A percentile compares a stretch with the other conserved stretches of the same genome.
phyloP scores from a whole-genome alignment of 2,888 invertebrate species.

The Ernsta delagoae region DNA sequence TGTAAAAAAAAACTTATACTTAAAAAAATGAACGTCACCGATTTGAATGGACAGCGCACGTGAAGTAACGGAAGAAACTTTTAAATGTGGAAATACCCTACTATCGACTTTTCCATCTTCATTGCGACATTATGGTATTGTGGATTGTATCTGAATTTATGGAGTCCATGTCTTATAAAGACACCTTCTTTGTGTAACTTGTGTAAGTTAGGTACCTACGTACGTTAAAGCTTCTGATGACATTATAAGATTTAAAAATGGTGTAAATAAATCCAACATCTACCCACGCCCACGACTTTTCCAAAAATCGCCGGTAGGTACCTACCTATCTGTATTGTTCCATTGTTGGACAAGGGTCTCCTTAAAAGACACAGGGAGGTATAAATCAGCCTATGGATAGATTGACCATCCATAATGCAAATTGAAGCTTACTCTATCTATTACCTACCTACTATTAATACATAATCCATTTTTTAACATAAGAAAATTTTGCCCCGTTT shows the following conservation, averaged over 20 bases:
- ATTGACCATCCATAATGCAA: no score
- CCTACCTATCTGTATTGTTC: no score
- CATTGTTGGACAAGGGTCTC: no score
- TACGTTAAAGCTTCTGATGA: neutral
- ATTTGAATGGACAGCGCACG: no score
- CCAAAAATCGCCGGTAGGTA: neutral
- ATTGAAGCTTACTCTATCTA: no score
- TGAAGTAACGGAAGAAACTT: constrained; percentile 18
- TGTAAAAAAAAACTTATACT: no score
- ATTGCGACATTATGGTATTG: constrained; percentile 29
- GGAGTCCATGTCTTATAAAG: neutral
- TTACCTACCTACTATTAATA: no score
- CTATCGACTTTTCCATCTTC: constrained; percentile 41
- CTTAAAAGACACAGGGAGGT: no score
- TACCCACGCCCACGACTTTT: constrained; percentile 1
- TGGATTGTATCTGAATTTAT: constrained; percentile 25
- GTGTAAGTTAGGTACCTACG: neutral
- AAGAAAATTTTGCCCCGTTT: no score
- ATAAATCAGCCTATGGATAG: no score
- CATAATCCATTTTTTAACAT: no score
- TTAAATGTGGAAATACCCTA: constrained; percentile 37
- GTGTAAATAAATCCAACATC: neutral
- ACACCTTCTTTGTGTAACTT: constrained; percentile 6
- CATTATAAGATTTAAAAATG: neutral
- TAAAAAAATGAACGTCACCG: no score